Evolutionary conservation across 2,888 invertebrate genomes (phyloP), one percentile per base, ranked within the genome.

Genomic region (Alloscopus bannaensis): DNA sequence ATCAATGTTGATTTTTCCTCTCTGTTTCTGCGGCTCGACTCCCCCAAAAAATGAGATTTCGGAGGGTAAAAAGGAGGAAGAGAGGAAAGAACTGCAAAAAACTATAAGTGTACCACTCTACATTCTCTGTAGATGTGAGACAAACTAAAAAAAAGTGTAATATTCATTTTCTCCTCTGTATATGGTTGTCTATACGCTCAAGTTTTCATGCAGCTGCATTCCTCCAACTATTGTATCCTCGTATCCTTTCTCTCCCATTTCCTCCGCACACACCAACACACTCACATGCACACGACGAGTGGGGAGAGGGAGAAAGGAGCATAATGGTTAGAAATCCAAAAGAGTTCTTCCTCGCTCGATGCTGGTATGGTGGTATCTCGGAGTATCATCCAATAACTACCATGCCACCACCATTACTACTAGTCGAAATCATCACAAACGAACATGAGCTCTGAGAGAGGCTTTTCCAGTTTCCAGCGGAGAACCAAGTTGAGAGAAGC

Each of bases 11-110:
- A 80, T 84, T 81, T 55, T n/a, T n/a, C n/a, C n/a, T n/a, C n/a
- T 82, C 83, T 85, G 83, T 85, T 83, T 85, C n/a, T 84, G 85
- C 84, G 85, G 85, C 82, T 85, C 81, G 82, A 82, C 82, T 81
- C 73, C n/a, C n/a, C 83, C 69, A 73, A 62, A 80, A 72, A 79
- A 71, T 70, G 66, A 69, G 40, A 59, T 55, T 72, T 36, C 13
- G 36, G 36, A 36, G 36, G 36, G 13, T 8, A 13, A 13, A 62
- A 65, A 50, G 28, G 42, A 42, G 57, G 13, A 18, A 50, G 40
- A 64, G 55, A 50, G 40, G 6, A 29, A 64, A n/a, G 52, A n/a
- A n/a, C n/a, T n/a, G n/a, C n/a, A n/a, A n/a, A n/a, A n/a, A n/a
- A n/a, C n/a, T n/a, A n/a, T n/a, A n/a, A n/a, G 28, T 3, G 4